Evolutionary conservation across 37 sponge, comb jelly and placozoan species (phyloP), one percentile per base, ranked within the genome.

Genomic region (Amphimedon queenslandica): DNA sequence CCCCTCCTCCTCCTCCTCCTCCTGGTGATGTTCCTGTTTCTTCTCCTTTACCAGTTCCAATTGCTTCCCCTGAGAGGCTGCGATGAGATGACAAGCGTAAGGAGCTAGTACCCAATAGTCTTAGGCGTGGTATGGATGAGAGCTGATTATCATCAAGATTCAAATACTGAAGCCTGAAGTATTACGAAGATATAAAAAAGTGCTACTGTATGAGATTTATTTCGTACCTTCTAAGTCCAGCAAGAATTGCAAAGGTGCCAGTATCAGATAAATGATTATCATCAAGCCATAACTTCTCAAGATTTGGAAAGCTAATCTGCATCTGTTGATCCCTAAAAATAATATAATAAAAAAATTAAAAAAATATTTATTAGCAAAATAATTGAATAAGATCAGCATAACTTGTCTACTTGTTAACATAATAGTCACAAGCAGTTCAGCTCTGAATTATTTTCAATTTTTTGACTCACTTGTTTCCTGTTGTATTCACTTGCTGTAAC

Each of bases 81-180:
- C 3, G 23, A 21, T 6, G 34, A 1, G 64, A 11, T 4, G 81
- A 16, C 21, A 13, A n/a, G 35, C 69, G 70, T 29, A 85, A 40
- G 29, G 51, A 68, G 47, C 71, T 70, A 1, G 80, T 70, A 3
- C 82, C 81, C 36, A 94, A 63, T 36, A 94, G 84, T 43, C 80
- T 82, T 36, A 94, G 82, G 5, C 80, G 83, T 13, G 95, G 95
- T 31, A 94, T 76, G 11, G 57, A 33, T 58, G 77, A 90, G n/a
- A 94, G 42, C 69, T 90, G 85, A 76, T 94, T 94, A 65, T 83
- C 71, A 71, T 90, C 81, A 66, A 94, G 79, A 51, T 94, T 86
- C 40, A 94, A 66, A 16, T 87, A 80, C 71, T 72, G 77, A 57
- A 94, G 71, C 53, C 88, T 92, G 47, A 30, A 61, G 2, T 39